Percentiles rank a stretch among this genome's conserved stretches.
phyloP scores from a whole-genome alignment of 2,888 invertebrate species.

The Lysandra coridon region DNA sequence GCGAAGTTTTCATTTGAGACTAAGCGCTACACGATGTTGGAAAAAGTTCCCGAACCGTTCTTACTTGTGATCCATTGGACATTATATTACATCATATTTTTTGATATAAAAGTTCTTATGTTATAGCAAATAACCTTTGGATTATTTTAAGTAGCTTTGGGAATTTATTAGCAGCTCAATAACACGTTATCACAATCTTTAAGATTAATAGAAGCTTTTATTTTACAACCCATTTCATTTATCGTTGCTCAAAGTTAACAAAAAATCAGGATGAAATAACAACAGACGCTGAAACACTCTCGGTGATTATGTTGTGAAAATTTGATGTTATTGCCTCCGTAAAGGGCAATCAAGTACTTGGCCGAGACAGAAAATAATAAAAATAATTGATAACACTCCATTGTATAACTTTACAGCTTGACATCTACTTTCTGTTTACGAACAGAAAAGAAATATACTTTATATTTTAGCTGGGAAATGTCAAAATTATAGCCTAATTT shows the following conservation, averaged over 20 bases:
- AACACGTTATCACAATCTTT: no score
- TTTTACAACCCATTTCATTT: background rate
- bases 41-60: background rate
- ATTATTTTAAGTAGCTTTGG: background rate
- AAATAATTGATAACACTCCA: background rate
- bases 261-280: background rate
- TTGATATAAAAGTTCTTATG: background rate
- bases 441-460: background rate
- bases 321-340: background rate
- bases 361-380: constrained; percentile 7
- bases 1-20: constrained; percentile 1
- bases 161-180: no score
- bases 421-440: background rate
- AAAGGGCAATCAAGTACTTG: background rate
- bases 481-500: background rate
- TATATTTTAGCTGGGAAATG: background rate
- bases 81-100: background rate
- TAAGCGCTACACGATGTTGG: constrained; percentile 10
- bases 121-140: background rate
- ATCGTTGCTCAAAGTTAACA: background rate
- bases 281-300: background rate
- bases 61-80: background rate
- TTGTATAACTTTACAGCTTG: background rate
- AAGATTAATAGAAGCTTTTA: no score
- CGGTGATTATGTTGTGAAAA: constrained; percentile 10